Evolutionary conservation across 2,888 invertebrate genomes (phyloP), one percentile per base, ranked within the genome.

Genomic region (Stratiomys singularior): DNA sequence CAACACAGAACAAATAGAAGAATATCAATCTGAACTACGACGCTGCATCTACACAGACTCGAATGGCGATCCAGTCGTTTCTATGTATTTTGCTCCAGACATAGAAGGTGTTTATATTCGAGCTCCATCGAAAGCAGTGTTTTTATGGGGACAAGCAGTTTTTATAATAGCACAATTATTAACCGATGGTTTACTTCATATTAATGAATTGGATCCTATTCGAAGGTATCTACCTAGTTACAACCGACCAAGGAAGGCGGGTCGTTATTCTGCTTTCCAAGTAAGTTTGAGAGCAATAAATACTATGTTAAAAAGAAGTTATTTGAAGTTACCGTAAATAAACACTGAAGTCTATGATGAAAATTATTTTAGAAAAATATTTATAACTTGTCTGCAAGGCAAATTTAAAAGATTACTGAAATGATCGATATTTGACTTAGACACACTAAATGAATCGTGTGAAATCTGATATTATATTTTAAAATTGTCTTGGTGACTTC

Each of bases 241-340:
- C 86, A 98, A 97, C 86, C 89, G 99, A 66, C 99, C 99, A 0
- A 89, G 96, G 52, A 93, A 94, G 83, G 96, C 94, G 72, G 96
- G 96, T 63, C 90, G 98, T 80, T 99, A 99, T 88, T 98, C 98
- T 0, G 97, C 98, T 27, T 99, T 99, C 88, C 98, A 99, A 93
- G 98, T 95, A 88, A 83, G 27, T n/a, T n/a, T n/a, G n/a, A n/a
- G n/a, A n/a, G n/a, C n/a, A n/a, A n/a, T n/a, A n/a, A n/a, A n/a
- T n/a, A n/a, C n/a, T n/a, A n/a, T n/a, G n/a, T n/a, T n/a, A n/a
- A n/a, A n/a, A n/a, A n/a, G n/a, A n/a, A n/a, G n/a, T n/a, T n/a
- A n/a, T n/a, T n/a, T n/a, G n/a, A n/a, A n/a, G n/a, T n/a, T n/a
- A n/a, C n/a, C n/a, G n/a, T n/a, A n/a, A n/a, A n/a, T n/a, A n/a